Conservation (phyloP, 2,113 vertebrate genomes). For the Cebidichthys violaceus region DNA sequence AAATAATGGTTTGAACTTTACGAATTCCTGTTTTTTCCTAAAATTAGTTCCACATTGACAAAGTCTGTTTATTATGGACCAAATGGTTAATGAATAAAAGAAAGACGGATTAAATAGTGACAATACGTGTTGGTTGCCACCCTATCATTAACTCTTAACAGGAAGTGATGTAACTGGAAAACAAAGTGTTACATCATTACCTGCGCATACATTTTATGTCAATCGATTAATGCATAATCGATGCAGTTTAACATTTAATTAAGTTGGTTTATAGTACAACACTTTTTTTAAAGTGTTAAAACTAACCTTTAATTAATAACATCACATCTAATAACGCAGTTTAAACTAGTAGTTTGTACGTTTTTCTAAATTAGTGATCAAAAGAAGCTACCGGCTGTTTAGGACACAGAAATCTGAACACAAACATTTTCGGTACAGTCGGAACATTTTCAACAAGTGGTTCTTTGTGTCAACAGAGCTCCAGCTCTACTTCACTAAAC, state of each 20-base stretch:
- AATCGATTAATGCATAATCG: not conserved
- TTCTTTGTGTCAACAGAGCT: not conserved
- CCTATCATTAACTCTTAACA: not conserved
- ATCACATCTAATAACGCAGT: not conserved
- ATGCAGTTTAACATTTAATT: not conserved
- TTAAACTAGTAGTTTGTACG: too few species aligned
- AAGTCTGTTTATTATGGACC: not conserved
- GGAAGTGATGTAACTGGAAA: not conserved
- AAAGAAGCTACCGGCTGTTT: not conserved
- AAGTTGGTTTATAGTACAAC: not conserved
- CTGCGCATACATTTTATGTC: not conserved
- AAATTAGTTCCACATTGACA: not conserved
- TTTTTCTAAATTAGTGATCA: not conserved
- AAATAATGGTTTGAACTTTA: not conserved
- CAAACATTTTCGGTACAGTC: too few species aligned
- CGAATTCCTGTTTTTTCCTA: not conserved
- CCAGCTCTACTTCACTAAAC: not conserved
- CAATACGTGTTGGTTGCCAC: not conserved
- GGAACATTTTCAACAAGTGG: constrained; percentile 33
- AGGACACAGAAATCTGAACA: not conserved
- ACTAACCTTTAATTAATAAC: not conserved
- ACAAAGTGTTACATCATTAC: not conserved
- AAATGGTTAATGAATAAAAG: not conserved
- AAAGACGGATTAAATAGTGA: not conserved
- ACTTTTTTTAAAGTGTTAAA: not conserved